A percentile compares a stretch with the other conserved stretches of the same genome.
Evolutionary conservation across 2,113 vertebrate genomes (phyloP).

Genomic region (Carassius gibelio): DNA sequence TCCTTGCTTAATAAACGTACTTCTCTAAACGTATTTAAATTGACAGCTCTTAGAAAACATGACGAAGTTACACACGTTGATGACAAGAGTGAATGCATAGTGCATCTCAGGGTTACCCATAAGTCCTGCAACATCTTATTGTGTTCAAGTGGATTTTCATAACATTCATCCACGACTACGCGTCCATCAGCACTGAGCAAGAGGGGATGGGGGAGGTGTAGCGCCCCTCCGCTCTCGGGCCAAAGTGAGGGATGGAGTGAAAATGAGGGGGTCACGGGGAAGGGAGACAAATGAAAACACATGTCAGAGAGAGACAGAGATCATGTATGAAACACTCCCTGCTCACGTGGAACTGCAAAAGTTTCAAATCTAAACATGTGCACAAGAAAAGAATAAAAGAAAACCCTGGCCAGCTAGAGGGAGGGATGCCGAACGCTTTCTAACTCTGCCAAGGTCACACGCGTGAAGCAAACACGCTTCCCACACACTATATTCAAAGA

Average conservation of each 20-base stretch:
- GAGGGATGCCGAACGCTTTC: background rate
- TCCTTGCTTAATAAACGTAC: no score
- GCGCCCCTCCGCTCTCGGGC: constrained; percentile 27
- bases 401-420: background rate
- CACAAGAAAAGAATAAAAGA: background rate
- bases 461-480: constrained; percentile 1
- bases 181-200: background rate
- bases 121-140: background rate
- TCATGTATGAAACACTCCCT: background rate
- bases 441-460: constrained; percentile 15
- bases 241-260: constrained; percentile 34
- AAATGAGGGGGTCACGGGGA: constrained; percentile 3
- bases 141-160: constrained; percentile 3
- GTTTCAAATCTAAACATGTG: constrained; percentile 11
- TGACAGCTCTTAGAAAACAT: background rate
- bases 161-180: constrained; percentile 3
- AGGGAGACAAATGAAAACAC: constrained; percentile 33
- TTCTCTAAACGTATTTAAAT: no score
- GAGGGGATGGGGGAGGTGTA: constrained; percentile 16
- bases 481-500: constrained; percentile 18
- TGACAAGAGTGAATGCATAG: background rate
- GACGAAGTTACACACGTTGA: background rate
- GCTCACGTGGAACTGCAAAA: background rate
- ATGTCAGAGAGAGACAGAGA: background rate
- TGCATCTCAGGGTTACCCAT: constrained; percentile 2